Evolutionary conservation across 2,797 vertebrate genomes (phyloP).

Genomic region (Channa striata): DNA sequence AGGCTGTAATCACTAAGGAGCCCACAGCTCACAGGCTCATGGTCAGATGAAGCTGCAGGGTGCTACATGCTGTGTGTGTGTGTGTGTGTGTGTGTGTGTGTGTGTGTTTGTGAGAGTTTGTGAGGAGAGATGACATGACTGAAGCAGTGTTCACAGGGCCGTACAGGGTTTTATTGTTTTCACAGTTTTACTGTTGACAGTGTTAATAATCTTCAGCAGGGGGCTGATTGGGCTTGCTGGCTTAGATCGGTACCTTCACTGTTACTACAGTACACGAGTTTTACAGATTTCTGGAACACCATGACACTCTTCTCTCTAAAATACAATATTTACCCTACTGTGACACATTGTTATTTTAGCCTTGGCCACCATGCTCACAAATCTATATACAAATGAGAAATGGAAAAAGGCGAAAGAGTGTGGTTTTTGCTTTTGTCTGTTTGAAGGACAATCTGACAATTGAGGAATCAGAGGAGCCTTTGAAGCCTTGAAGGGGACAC

Average conservation of each 20-base stretch:
- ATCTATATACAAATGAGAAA: not conserved
- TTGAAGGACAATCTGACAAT: constrained; percentile 43
- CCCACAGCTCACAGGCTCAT: constrained; percentile 9
- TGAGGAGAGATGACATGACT: constrained; percentile 7
- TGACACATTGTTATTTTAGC: not conserved
- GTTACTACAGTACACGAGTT: not conserved
- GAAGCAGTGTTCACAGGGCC: constrained; percentile 10
- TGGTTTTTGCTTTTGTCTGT: constrained; percentile 5
- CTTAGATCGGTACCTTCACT: not conserved
- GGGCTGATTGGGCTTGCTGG: not conserved
- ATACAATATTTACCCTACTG: not conserved
- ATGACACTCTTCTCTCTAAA: not conserved
- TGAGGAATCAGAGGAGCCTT: constrained; percentile 26
- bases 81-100: too few species aligned
- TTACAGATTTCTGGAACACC: not conserved
- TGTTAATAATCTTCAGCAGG: not conserved
- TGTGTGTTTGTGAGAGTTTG: not conserved
- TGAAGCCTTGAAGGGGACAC: constrained; percentile 37
- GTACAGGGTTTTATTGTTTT: not conserved
- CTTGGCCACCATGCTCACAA: constrained; percentile 13
- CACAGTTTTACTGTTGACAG: too few species aligned
- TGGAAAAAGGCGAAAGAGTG: not conserved
- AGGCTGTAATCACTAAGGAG: constrained; percentile 27
- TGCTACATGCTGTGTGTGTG: constrained; percentile 7
- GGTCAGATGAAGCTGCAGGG: constrained; percentile 35